Evolutionary conservation across 2,797 vertebrate species (phyloP).

Genomic region (Falco biarmicus): DNA sequence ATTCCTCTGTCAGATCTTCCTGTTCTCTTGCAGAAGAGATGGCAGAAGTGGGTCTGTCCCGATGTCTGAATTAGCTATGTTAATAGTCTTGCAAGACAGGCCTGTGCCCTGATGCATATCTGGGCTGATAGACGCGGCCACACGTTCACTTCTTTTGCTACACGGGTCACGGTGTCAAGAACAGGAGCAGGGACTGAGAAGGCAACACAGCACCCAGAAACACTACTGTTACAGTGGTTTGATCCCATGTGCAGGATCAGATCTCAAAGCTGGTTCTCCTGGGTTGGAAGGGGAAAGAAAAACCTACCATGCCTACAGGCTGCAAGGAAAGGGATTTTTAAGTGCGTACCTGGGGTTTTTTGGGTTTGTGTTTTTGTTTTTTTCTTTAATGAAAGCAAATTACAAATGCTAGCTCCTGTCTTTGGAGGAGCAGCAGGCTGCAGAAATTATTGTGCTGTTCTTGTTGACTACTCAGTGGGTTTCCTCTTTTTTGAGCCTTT

Average conservation of each 20-base stretch:
- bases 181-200: not conserved
- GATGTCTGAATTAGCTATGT: not conserved
- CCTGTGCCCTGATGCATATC: not conserved
- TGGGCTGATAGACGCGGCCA: not conserved
- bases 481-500: not conserved
- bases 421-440: not conserved
- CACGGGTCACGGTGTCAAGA: not conserved
- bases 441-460: not conserved
- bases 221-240: not conserved
- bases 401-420: not conserved
- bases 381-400: not conserved
- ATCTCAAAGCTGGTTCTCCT: not conserved
- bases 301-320: not conserved
- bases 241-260: not conserved
- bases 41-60: not conserved
- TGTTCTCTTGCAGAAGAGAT: not conserved
- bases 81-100: not conserved
- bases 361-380: too few relatives aligned
- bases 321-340: not conserved
- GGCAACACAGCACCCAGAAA: not conserved
- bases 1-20: not conserved
- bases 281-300: not conserved
- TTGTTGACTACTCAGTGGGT: not conserved
- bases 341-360: not conserved
- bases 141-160: not conserved